These are phyloP conservation scores for Drosophila neutralis DNA, from an alignment of 2,888 invertebrate genomes.

Conservation along the genomic window DNA sequence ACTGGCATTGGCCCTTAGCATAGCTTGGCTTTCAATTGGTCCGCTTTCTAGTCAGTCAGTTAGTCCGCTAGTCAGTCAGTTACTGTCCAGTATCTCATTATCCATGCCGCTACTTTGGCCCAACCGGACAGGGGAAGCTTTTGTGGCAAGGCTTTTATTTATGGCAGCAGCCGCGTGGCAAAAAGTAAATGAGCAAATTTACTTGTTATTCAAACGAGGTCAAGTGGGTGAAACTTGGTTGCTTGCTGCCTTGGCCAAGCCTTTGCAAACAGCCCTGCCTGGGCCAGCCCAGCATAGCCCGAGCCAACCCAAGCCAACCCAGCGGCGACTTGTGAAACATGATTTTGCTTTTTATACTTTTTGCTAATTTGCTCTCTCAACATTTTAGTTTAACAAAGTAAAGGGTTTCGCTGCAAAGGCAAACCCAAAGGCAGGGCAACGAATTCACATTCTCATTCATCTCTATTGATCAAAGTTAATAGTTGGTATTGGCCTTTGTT, in stretches of 20 bases:
- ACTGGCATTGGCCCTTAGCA: neutral
- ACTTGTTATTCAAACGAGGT: conserved; percentile 77
- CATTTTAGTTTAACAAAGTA: conserved; percentile 65
- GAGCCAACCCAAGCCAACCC: conserved; percentile 11
- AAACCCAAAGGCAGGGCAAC: conserved; percentile 16
- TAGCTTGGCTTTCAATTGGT: conserved; percentile 1
- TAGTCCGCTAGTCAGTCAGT: conserved; percentile 20
- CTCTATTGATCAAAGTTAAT: conserved; percentile 34
- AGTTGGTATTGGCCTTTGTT: conserved; percentile 34
- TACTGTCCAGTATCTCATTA: conserved; percentile 50
- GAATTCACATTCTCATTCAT: conserved; percentile 15
- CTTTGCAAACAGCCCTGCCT: conserved; percentile 12
- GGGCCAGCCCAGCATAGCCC: neutral
- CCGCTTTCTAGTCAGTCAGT: conserved; percentile 2
- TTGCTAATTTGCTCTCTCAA: conserved; percentile 73
- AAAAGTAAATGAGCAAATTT: conserved; percentile 65
- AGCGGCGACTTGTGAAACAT: conserved; percentile 74
- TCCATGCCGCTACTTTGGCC: conserved; percentile 38
- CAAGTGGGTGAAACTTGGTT: conserved; percentile 60
- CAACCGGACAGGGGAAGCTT: conserved; percentile 12
- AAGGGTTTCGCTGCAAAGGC: conserved; percentile 28
- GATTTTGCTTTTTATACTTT: conserved; percentile 76
- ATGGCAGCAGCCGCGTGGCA: conserved; percentile 47
- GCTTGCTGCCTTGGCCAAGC: conserved; percentile 10
- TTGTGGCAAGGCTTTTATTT: conserved; percentile 56